These are phyloP conservation scores for Geococcyx californianus DNA, from an alignment of 2,113 vertebrate genomes.

Conservation along the genomic window DNA sequence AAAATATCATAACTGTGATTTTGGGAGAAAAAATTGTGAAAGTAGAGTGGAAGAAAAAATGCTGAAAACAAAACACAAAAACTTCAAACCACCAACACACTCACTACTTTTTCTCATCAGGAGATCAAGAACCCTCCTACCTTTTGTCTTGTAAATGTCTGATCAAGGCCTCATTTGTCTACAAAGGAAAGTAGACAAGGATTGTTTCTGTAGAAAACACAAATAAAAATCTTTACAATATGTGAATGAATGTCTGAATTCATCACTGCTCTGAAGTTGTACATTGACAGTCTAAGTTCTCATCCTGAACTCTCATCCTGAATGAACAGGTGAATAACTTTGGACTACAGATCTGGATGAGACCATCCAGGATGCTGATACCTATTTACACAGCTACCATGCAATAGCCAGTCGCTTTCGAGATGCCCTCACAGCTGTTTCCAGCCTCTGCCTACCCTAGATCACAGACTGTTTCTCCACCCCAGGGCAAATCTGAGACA, in stretches of 20 bases:
- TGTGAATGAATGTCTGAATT: neutral
- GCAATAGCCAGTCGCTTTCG: neutral
- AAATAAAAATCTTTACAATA: neutral
- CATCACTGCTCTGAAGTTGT: neutral
- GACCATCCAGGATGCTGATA: neutral
- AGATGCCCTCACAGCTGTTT: neutral
- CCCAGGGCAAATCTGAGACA: neutral
- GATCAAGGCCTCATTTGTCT: neutral
- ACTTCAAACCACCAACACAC: neutral
- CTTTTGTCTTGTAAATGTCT: neutral
- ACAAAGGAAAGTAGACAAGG: neutral
- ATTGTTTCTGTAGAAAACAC: neutral
- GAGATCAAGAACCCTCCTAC: neutral
- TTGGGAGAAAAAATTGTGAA: neutral
- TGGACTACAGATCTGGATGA: neutral
- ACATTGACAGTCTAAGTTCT: neutral
- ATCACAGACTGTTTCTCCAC: neutral
- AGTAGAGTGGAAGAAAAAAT: neutral
- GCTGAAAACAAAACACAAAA: neutral
- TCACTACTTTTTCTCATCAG: neutral
- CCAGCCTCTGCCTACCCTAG: neutral
- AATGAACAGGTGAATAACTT: neutral
- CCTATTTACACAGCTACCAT: fast-evolving
- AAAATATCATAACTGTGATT: neutral
- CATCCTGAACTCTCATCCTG: neutral